Percentiles rank a stretch among this genome's conserved stretches.
These are phyloP conservation scores for Cathartes aura DNA, from an alignment of 2,113 vertebrate genomes.

Conservation along the genomic window DNA sequence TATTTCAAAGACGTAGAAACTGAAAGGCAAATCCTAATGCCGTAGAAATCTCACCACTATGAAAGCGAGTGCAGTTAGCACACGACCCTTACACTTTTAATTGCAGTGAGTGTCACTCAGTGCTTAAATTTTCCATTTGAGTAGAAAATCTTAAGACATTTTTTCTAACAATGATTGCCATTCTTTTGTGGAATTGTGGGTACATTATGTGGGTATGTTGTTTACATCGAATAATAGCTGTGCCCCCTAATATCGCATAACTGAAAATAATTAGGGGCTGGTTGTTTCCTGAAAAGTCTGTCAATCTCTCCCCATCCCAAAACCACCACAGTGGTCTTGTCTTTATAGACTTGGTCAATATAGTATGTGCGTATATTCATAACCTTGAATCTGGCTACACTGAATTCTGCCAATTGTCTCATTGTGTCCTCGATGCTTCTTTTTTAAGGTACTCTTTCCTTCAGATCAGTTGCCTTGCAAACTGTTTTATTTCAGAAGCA, in stretches of 20 bases:
- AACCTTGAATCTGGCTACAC: neutral
- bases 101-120: neutral
- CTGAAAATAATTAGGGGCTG: neutral
- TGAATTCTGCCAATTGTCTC: neutral
- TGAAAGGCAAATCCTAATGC: neutral
- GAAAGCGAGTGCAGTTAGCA: neutral
- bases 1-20: neutral
- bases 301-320: neutral
- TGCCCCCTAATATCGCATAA: neutral
- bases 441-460: neutral
- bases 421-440: neutral
- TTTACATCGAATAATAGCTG: neutral
- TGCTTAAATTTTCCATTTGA: slow-evolving; percentile 10
- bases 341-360: neutral
- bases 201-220: accelerated
- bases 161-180: neutral
- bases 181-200: neutral
- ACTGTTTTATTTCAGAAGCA: neutral
- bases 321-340: neutral
- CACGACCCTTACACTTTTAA: neutral
- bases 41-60: neutral
- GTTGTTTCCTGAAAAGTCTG: neutral
- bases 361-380: neutral
- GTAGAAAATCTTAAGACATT: neutral
- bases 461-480: neutral